Evolutionary conservation across 2,888 invertebrate species (phyloP).

Genomic region (Odontocerum albicorne): DNA sequence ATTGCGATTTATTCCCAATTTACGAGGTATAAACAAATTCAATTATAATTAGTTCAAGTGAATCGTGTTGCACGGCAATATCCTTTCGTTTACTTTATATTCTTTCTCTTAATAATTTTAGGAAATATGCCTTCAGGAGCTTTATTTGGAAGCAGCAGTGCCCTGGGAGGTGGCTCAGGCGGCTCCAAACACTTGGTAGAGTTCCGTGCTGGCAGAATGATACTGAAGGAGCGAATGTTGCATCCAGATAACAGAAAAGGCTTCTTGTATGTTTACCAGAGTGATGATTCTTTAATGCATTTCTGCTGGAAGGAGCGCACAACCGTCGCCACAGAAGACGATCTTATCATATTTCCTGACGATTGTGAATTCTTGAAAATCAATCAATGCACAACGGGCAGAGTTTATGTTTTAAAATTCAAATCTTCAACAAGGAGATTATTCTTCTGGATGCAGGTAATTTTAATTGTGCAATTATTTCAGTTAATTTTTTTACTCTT

Average conservation of each 20-base stretch:
- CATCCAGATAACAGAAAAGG: conserved; percentile 95
- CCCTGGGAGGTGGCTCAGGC: conserved; percentile 77
- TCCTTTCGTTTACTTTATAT: no score
- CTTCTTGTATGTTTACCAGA: conserved; percentile 90
- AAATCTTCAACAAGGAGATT: conserved; percentile 91
- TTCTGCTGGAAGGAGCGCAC: conserved; percentile 99
- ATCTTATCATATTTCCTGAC: conserved; percentile 97
- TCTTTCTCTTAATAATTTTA: no score
- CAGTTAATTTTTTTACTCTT: no score
- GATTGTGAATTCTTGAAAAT: conserved; percentile 97
- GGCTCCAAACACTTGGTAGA: conserved; percentile 91
- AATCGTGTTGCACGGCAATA: no score
- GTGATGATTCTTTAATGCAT: conserved; percentile 97
- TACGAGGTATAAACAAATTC: neutral
- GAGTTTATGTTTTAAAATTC: conserved; percentile 95
- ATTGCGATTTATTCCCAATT: neutral
- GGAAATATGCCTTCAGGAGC: conserved; percentile 56
- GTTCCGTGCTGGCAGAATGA: conserved; percentile 96
- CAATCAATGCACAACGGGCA: conserved; percentile 92
- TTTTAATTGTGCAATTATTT: neutral
- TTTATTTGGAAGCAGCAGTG: conserved; percentile 73
- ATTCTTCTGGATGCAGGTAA: conserved; percentile 98
- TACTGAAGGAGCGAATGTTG: conserved; percentile 89
- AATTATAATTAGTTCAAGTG: no score
- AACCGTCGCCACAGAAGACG: conserved; percentile 92